Conservation (phyloP, 2,888 invertebrate species). For the Halocaridina rubra region DNA sequence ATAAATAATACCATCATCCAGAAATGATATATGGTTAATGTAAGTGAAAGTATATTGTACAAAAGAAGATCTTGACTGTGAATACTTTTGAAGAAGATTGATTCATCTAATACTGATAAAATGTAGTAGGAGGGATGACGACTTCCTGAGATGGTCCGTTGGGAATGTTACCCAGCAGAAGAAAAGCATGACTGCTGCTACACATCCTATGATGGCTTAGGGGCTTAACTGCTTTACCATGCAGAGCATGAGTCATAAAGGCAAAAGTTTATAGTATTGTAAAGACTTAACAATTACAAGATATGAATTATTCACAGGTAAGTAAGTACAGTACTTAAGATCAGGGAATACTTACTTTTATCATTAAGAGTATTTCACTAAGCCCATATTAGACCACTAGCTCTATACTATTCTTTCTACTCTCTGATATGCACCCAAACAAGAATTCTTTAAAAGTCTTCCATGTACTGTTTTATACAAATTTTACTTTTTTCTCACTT, state of each 20-base stretch:
- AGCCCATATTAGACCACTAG: slow-evolving; percentile 11
- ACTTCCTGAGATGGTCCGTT: slow-evolving; percentile 35
- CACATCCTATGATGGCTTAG: not conserved
- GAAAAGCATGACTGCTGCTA: not conserved
- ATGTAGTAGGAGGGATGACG: no score
- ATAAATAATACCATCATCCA: no score
- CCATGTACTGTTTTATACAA: not conserved
- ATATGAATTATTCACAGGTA: slow-evolving; percentile 22
- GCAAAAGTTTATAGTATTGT: slow-evolving; percentile 7
- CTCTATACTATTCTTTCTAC: slow-evolving; percentile 29
- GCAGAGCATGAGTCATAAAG: not conserved
- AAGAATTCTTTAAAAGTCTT: not conserved
- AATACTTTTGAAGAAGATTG: no score
- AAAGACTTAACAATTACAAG: slow-evolving; percentile 12
- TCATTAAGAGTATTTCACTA: not conserved
- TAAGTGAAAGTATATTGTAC: no score
- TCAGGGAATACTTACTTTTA: not conserved
- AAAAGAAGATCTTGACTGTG: no score
- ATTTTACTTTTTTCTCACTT: not conserved
- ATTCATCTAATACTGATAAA: no score
- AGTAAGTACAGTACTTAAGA: not conserved
- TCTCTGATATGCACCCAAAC: slow-evolving; percentile 28
- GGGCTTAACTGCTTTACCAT: not conserved
- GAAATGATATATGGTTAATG: no score
- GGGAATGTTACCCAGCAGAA: slow-evolving; percentile 29